Percentiles rank a stretch among this genome's conserved stretches.
These are phyloP conservation scores for Aptenodytes forsteri DNA, from an alignment of 2,113 vertebrate species.

Conservation along the genomic window DNA sequence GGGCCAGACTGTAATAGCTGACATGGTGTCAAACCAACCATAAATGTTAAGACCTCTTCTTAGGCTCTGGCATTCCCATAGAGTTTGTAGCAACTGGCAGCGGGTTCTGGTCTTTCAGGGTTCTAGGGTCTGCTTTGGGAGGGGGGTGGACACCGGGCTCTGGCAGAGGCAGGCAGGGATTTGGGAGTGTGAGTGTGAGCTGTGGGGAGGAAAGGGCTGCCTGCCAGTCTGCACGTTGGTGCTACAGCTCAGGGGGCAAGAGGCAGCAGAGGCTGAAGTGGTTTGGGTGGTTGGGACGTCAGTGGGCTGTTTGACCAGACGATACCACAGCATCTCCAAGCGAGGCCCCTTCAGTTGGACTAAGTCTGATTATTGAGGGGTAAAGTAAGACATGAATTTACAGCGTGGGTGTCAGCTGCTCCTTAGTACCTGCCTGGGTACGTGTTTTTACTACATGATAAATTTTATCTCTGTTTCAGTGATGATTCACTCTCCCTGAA, in stretches of 20 bases:
- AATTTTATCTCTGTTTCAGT: constrained; percentile 24
- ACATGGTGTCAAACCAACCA: neutral
- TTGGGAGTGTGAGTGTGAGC: neutral
- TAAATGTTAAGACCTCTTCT: neutral
- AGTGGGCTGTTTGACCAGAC: neutral
- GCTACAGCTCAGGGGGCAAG: neutral
- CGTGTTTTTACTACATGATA: neutral
- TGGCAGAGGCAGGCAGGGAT: neutral
- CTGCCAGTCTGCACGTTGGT: neutral
- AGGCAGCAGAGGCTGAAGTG: neutral
- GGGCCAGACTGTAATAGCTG: neutral
- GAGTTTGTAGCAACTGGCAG: neutral
- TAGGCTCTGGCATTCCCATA: neutral
- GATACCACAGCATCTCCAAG: neutral
- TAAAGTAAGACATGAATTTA: neutral
- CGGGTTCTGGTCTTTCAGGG: neutral
- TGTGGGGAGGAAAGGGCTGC: neutral
- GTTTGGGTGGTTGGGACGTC: neutral
- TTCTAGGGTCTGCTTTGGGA: neutral
- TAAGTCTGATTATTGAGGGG: fast-evolving
- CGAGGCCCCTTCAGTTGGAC: neutral
- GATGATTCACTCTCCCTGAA: constrained; percentile 24
- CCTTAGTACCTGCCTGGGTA: neutral
- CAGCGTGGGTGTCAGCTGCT: neutral
- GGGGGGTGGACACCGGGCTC: fast-evolving